Conservation (phyloP, 2,113 vertebrate species). For the Carassius gibelio region DNA sequence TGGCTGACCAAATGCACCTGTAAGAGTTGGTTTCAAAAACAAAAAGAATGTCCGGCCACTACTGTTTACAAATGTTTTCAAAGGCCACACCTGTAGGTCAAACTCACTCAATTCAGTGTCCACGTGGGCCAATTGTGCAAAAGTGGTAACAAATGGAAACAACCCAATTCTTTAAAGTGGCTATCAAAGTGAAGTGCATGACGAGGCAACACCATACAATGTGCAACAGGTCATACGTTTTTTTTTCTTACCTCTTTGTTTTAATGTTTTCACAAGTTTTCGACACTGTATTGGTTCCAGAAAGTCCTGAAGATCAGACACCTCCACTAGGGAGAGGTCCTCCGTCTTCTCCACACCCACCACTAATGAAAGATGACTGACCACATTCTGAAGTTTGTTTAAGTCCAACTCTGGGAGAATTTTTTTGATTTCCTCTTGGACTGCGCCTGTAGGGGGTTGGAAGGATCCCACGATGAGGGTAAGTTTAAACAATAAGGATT, state of each 20-base stretch:
- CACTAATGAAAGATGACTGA: conserved; percentile 26
- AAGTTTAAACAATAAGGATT: neutral
- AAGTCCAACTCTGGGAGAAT: conserved; percentile 26
- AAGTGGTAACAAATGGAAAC: neutral
- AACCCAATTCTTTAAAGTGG: neutral
- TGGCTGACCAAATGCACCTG: neutral
- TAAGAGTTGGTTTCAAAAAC: neutral
- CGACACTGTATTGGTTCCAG: conserved; percentile 33
- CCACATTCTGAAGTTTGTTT: conserved; percentile 15
- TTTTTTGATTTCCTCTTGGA: conserved; percentile 22
- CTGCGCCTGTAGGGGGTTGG: neutral
- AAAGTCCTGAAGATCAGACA: conserved; percentile 21
- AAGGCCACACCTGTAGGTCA: conserved; percentile 7
- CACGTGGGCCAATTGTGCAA: neutral
- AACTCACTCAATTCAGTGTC: neutral
- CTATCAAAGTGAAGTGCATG: neutral
- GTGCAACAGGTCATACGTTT: neutral
- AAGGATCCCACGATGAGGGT: neutral
- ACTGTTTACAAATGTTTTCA: neutral
- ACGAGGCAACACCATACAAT: neutral
- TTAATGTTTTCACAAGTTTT: conserved; percentile 32
- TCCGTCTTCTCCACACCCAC: conserved; percentile 35
- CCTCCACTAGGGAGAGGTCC: conserved; percentile 32
- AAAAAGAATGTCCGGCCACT: neutral
- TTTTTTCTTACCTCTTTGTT: conserved; percentile 25